Base-by-base conservation (phyloP, 2,888 invertebrate genomes). In the Tortrix viridana region DNA sequence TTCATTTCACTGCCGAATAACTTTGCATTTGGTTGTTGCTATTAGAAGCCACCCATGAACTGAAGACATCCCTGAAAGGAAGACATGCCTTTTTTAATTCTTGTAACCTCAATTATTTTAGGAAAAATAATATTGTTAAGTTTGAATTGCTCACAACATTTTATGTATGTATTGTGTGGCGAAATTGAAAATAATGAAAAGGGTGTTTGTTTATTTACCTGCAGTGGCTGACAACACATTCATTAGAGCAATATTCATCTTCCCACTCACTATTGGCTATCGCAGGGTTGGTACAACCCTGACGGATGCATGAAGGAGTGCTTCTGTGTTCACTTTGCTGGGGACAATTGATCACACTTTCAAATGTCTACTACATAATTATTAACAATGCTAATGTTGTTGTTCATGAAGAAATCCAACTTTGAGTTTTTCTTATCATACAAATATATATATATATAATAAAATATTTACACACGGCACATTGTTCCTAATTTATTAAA, bases 201-300 rank as follows among this genome's bases (percentile, higher is more conserved):
- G 22, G 14, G 5, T 26, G 19, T 20, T 49, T 38, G 55, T 50
- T 16, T 22, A 68, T 67, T 74, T 82, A 92, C 95, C 97, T 96
- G 95, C 98, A 98, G 89, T 98, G 98, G 86, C 96, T 96, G 84
- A 98, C 97, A 70, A 98, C 98, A 92, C 98, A 98, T 88, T 98
- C 98, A 89, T 98, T 98, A 89, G 98, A 97, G 93, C 98, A 98
- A 88, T 98, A 98, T 86, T 98, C 98, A 84, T 97, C 97, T 86
- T 98, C 98, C 98, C 98, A 98, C 89, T 98, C 98, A 69, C 96
- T 95, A 92, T 97, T 98, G 71, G 97, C 95, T 76, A 98, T 95
- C 69, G 98, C 97, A 48, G 95, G 95, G 90, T 98, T 98, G 69
- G 95, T 95, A 88, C 98, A 98, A 71, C 98, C 98, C 78, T 96